phyloP scores from a whole-genome alignment of 2,113 vertebrate genomes.

The Microtus pennsylvanicus region DNA sequence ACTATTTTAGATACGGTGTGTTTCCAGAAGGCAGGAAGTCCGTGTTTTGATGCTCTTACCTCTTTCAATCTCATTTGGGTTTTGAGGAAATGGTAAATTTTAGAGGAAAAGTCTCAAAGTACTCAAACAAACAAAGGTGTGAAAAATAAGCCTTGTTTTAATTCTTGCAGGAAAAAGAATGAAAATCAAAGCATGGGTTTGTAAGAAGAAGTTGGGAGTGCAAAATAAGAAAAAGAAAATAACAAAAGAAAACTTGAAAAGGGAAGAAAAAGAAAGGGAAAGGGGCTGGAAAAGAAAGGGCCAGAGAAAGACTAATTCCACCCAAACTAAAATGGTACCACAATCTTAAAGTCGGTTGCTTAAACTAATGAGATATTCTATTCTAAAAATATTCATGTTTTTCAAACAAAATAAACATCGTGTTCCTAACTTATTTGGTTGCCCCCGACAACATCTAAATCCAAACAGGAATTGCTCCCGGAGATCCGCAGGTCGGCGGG shows the following conservation, averaged over 20 bases:
- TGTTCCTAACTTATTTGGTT: neutral
- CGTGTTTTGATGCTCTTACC: neutral
- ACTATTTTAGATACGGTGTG: neutral
- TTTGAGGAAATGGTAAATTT: neutral
- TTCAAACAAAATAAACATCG: neutral
- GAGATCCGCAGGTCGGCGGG: neutral
- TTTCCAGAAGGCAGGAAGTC: neutral
- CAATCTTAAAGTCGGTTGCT: neutral
- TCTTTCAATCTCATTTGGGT: neutral
- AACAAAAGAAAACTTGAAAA: neutral
- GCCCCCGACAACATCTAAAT: neutral
- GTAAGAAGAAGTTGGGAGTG: neutral
- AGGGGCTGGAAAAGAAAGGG: neutral
- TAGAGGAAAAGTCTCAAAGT: neutral
- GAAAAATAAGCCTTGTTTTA: neutral
- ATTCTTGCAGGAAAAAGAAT: neutral
- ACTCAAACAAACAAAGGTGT: neutral
- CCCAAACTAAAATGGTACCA: constrained; percentile 8
- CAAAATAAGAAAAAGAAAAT: neutral
- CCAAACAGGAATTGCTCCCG: neutral
- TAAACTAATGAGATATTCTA: neutral
- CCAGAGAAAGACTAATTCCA: neutral
- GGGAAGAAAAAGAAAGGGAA: no score
- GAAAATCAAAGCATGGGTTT: constrained; percentile 11
- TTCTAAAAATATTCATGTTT: neutral